Percentiles rank a stretch among this genome's conserved stretches.
Conservation (phyloP, 1,140 invertebrate genomes). For the Eurytemora carolleeae region DNA sequence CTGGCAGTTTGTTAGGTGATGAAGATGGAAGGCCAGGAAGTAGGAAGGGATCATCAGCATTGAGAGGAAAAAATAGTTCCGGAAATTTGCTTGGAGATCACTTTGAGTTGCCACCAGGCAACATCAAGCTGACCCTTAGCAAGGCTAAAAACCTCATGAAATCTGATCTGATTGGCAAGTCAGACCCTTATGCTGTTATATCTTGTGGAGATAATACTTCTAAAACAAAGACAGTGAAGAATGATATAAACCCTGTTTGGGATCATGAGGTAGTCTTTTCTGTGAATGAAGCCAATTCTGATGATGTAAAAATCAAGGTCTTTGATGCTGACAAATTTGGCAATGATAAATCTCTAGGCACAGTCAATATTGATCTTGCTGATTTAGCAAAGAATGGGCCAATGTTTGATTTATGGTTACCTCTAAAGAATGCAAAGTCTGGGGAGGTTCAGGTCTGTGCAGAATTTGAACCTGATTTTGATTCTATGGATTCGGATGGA, state of each 20-base stretch:
- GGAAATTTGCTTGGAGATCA: no score
- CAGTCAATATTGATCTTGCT: neutral
- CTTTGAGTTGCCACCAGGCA: conserved; percentile 1
- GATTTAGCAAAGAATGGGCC: neutral
- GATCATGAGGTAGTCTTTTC: conserved; percentile 58
- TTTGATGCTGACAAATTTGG: conserved; percentile 21
- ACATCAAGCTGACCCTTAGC: neutral
- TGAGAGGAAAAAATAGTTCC: no score
- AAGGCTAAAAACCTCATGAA: conserved; percentile 15
- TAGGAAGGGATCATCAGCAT: neutral
- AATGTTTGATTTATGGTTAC: neutral
- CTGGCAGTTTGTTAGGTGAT: neutral
- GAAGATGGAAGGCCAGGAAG: neutral
- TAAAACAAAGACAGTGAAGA: conserved; percentile 68
- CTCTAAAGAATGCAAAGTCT: neutral
- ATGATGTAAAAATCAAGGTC: conserved; percentile 19
- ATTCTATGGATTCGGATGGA: no score
- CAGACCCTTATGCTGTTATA: conserved; percentile 71
- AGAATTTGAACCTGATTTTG: no score
- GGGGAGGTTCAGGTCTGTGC: neutral
- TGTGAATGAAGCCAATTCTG: conserved; percentile 17
- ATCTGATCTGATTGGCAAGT: conserved; percentile 29
- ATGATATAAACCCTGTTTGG: conserved; percentile 81
- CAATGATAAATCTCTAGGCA: conserved; percentile 20
- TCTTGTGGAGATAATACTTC: conserved; percentile 69